Percentiles rank a stretch among this genome's conserved stretches.
Evolutionary conservation across 2,797 vertebrate genomes (phyloP).

Genomic region (Peromyscus melanophrys): DNA sequence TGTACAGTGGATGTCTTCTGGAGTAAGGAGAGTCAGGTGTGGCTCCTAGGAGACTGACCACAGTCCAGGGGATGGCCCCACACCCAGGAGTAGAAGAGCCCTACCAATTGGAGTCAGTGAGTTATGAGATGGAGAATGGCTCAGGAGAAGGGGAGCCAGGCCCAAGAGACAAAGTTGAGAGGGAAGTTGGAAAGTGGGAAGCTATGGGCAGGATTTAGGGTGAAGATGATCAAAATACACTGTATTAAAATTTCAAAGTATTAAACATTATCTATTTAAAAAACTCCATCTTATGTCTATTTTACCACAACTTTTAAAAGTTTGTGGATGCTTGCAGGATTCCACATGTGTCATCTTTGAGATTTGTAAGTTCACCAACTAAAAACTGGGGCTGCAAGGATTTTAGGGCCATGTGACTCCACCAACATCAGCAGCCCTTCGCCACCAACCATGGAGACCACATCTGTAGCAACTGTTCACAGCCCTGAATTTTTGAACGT

Average conservation of each 20-base stretch:
- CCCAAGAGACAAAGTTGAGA: not conserved
- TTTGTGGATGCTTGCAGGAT: not conserved
- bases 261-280: not conserved
- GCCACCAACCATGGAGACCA: accelerated
- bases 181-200: not conserved
- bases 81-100: not conserved
- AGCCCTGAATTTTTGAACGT: too few relatives aligned
- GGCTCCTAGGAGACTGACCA: not conserved
- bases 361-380: not conserved
- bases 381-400: not conserved
- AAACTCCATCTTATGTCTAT: not conserved
- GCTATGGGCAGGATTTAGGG: not conserved
- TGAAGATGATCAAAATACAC: not conserved
- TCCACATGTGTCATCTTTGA: accelerated
- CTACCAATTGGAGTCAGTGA: not conserved
- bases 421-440: not conserved
- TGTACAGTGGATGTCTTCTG: not conserved
- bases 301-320: not conserved
- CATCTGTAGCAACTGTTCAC: accelerated
- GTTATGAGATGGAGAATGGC: not conserved
- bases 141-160: not conserved
- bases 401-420: not conserved
- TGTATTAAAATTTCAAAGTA: not conserved
- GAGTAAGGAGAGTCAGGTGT: not conserved
- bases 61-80: not conserved